phyloP scores from a whole-genome alignment of 2,888 invertebrate species.

The Meghimatium bilineatum region DNA sequence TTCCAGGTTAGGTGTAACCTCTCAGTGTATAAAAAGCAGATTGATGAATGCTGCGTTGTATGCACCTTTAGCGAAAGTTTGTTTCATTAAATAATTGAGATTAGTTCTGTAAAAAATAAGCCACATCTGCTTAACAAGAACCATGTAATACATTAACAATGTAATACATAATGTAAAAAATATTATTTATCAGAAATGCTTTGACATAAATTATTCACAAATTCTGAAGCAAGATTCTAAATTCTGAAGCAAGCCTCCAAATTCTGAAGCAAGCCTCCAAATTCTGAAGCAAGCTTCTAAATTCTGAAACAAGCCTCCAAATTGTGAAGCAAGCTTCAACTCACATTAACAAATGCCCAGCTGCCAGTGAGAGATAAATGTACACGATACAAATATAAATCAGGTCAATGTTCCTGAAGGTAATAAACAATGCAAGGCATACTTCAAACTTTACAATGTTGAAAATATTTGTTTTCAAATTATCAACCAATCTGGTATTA shows the following conservation, averaged over 20 bases:
- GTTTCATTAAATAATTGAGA: too few relatives aligned
- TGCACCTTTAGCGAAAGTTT: too few relatives aligned
- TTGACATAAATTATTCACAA: too few relatives aligned
- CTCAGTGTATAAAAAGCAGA: too few relatives aligned
- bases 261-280: too few relatives aligned
- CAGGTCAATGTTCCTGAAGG: background rate
- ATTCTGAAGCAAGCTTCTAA: background rate
- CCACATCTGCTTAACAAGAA: too few relatives aligned
- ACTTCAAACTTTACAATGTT: background rate
- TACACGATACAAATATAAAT: constrained; percentile 4
- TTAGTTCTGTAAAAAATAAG: too few relatives aligned
- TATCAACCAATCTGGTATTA: background rate
- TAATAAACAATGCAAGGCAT: background rate
- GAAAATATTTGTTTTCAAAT: background rate
- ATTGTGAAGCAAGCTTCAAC: background rate
- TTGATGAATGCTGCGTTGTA: too few relatives aligned
- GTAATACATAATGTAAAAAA: background rate
- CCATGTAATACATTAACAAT: too few relatives aligned
- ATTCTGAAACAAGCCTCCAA: background rate
- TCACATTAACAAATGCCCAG: background rate
- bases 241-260: background rate
- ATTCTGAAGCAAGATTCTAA: background rate
- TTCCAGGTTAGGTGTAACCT: too few relatives aligned
- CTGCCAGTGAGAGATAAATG: constrained; percentile 18
- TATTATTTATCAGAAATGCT: background rate